Evolutionary conservation across 2,113 vertebrate genomes (phyloP), one percentile per base, ranked within the genome.

Genomic region (Synodontis membranacea): DNA sequence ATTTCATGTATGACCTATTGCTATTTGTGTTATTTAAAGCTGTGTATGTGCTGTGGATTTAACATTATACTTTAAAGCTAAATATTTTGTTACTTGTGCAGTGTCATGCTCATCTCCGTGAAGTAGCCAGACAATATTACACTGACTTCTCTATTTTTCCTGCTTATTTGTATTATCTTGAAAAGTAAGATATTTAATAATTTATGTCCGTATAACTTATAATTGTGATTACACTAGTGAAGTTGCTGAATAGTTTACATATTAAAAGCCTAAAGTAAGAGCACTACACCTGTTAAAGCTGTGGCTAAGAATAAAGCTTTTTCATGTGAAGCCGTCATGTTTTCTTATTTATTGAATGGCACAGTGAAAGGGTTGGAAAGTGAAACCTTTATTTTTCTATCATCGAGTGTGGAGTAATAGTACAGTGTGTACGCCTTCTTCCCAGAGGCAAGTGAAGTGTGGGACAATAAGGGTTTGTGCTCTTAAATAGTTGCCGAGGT

Each of bases 231-330:
- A 94, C 90, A 94, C 94, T 93, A 90, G 93, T 96, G 94, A 94
- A 93, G 93, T 94, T 93, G 93, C 92, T 93, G 64, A 95, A 91
- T 95, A 95, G 89, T 96, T 96, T 93, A 91, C 93, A 94, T 93
- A 93, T 93, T 94, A 93, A 88, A 88, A 95, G 93, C 91, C 95
- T 92, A 89, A 95, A 91, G 91, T 96, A 93, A 84, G 89, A 91
- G 93, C 95, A 95, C 94, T 96, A 93, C 94, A 93, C 88, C 92
- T 95, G 92, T 96, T 94, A 91, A 94, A 95, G 94, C 92, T 94
- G 92, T 96, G 91, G 94, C 94, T 96, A 95, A 94, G 92, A 97
- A 97, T 97, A 97, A 97, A 96, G 93, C 92, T 93, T 93, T 94
- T 93, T 92, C 91, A 92, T 95, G 92, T 92, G 91, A 91, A n/a